phyloP scores from a whole-genome alignment of 2,888 invertebrate genomes.

The Drosophila emarginata region DNA sequence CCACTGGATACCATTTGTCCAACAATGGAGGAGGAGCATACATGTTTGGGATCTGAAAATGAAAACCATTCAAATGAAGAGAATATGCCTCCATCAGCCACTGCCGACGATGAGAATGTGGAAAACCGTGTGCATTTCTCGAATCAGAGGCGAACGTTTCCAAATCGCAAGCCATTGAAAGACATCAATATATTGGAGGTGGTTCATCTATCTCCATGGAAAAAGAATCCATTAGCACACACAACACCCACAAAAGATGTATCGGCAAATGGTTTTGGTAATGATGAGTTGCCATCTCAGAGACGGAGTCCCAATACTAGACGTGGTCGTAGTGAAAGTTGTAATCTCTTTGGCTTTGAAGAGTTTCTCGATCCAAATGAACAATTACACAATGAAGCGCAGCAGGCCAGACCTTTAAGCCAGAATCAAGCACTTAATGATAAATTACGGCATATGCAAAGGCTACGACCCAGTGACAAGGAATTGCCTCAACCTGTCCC shows the following conservation, averaged over 20 bases:
- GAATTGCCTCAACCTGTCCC: slow-evolving; percentile 44
- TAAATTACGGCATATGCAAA: slow-evolving; percentile 63
- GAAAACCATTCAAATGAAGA: slow-evolving; percentile 77
- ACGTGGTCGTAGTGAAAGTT: not conserved
- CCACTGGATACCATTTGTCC: slow-evolving; percentile 8
- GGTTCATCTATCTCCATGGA: slow-evolving; percentile 71
- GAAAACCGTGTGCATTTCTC: slow-evolving; percentile 64
- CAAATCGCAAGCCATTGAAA: slow-evolving; percentile 75
- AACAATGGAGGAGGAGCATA: not conserved
- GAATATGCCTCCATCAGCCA: slow-evolving; percentile 69
- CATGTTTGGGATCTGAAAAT: not conserved
- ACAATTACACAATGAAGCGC: not conserved
- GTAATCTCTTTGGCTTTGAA: slow-evolving; percentile 76
- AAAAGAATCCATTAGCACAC: slow-evolving; percentile 38
- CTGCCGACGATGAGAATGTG: slow-evolving; percentile 31
- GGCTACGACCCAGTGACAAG: slow-evolving; percentile 55
- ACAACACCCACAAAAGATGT: slow-evolving; percentile 18
- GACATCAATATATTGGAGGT: slow-evolving; percentile 79
- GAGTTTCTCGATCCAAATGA: slow-evolving; percentile 62
- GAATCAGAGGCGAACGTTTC: slow-evolving; percentile 68
- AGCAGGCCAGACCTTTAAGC: not conserved
- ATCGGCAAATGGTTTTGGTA: slow-evolving; percentile 12
- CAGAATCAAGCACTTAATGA: slow-evolving; percentile 55
- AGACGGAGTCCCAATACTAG: not conserved
- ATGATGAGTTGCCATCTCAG: slow-evolving; percentile 14